These are phyloP conservation scores for Lysiphlebus fabarum DNA, from an alignment of 1,140 invertebrate genomes.

Conservation along the genomic window DNA sequence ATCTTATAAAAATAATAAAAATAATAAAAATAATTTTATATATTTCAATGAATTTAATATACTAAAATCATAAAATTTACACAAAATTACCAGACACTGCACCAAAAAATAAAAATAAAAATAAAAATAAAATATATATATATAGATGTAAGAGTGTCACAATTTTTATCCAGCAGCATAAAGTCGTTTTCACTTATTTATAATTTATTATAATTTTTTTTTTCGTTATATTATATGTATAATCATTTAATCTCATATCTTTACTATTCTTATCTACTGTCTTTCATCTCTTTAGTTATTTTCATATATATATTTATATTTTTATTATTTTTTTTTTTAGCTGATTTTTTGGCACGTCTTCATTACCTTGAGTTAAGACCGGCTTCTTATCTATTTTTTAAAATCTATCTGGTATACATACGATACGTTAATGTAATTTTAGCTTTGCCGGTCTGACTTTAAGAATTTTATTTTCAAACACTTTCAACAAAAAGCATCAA, in stretches of 20 bases:
- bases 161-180: no score
- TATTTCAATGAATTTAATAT: no score
- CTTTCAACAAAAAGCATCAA: constrained; percentile 10
- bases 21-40: no score
- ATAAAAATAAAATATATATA: no score
- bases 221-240: neutral
- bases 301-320: constrained; percentile 11
- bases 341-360: constrained; percentile 12
- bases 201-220: no score
- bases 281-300: neutral
- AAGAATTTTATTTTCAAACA: constrained; percentile 13
- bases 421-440: constrained; percentile 24
- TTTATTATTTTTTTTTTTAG: neutral
- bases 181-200: no score
- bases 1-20: no score
- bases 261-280: constrained; percentile 2
- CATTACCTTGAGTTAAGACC: constrained; percentile 20
- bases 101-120: no score
- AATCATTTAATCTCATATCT: neutral
- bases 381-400: constrained; percentile 20
- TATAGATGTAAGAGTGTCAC: no score
- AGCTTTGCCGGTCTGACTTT: constrained; percentile 8
- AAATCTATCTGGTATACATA: constrained; percentile 22
- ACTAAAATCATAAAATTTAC: no score
- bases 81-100: no score